phyloP scores from a whole-genome alignment of 2,113 vertebrate genomes.

The Dicentrarchus labrax region DNA sequence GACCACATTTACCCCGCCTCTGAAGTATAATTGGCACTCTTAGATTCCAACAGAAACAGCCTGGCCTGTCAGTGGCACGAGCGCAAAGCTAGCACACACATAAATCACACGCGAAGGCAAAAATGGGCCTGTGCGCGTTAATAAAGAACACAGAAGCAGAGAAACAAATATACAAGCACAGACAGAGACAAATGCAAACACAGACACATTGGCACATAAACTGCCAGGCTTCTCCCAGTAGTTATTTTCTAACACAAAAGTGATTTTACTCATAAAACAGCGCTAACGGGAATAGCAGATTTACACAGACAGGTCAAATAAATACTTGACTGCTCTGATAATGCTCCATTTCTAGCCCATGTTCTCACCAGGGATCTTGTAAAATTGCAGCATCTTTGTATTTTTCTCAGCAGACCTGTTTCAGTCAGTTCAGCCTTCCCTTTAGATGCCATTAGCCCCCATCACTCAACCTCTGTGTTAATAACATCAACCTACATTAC shows the following conservation, averaged over 20 bases:
- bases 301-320: conserved; percentile 51
- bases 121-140: not conserved
- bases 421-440: conserved; percentile 43
- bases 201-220: conserved; percentile 44
- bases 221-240: conserved; percentile 32
- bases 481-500: conserved; percentile 48
- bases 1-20: conserved; percentile 69
- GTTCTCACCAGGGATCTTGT: conserved; percentile 43
- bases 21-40: conserved; percentile 63
- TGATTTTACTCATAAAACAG: conserved; percentile 46
- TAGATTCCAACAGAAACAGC: conserved; percentile 61
- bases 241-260: conserved; percentile 50
- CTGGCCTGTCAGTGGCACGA: conserved; percentile 44
- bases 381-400: conserved; percentile 51
- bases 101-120: conserved; percentile 33
- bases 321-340: conserved; percentile 56
- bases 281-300: conserved; percentile 24
- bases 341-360: conserved; percentile 12
- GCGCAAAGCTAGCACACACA: conserved; percentile 30
- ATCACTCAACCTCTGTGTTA: conserved; percentile 58
- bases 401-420: conserved; percentile 57
- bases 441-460: conserved; percentile 61
- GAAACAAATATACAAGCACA: conserved; percentile 36
- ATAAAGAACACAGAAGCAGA: conserved; percentile 15
- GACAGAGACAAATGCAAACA: conserved; percentile 40